Evolutionary conservation across 2,113 vertebrate genomes (phyloP), one percentile per base, ranked within the genome.

Genomic region (Nannobrachium achirus): DNA sequence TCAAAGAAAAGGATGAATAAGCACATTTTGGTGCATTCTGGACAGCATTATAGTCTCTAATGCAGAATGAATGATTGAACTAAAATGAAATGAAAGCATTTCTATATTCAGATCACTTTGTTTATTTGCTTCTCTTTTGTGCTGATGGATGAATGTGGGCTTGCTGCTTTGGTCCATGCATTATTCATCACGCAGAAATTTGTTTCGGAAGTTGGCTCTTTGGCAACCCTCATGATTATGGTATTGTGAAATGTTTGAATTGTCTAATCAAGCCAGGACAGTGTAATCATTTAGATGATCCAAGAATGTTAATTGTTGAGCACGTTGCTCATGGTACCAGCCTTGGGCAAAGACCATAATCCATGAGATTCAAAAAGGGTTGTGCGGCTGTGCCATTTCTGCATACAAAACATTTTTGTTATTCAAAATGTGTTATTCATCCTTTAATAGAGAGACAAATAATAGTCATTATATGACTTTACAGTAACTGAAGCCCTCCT

Each of bases 81-180:
- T 38, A 16, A 71, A 82, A 85, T 79, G 79, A 73, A 78, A 58
- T 79, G 79, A 73, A 78, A 58, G 39, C 60, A 72, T 46, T 50
- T 65, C 64, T 72, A 60, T 66, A 63, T 60, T 62, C 68, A 71
- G 66, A 68, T 52, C 45, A 58, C 64, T 70, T 72, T 80, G 74
- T 81, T 86, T 76, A 82, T 81, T 74, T 86, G 65, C 79, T 80
- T 81, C 57, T 42, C 56, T 52, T 56, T 78, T 73, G 76, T 79
- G 50, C 72, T 83, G 78, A 89, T 83, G 71, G 76, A 82, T 80
- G 72, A 68, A 70, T 76, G 41, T 69, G 68, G 62, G 52, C 83
- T 57, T 78, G 67, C 64, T 57, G 61, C 66, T 76, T 65, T 61
- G 52, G 44, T 0, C n/a, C 38, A 80, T 82, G 62, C 79, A 82